Evolutionary conservation across 1,140 invertebrate species (phyloP).

Genomic region (Drosophila melanica): DNA sequence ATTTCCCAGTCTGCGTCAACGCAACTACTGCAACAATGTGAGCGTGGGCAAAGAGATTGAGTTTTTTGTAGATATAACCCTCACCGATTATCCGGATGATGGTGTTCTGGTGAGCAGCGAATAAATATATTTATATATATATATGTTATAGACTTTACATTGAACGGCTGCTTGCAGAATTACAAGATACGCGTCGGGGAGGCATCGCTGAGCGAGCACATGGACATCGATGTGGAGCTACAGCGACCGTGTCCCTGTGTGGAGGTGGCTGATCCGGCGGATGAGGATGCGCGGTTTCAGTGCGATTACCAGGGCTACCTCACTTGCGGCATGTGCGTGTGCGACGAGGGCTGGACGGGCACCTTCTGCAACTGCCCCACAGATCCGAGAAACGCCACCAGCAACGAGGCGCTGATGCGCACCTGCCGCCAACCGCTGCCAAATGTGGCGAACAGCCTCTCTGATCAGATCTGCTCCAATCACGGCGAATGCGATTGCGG

Average conservation of each 20-base stretch:
- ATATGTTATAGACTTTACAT: background rate
- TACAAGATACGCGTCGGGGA: slow-evolving; percentile 74
- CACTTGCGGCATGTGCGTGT: slow-evolving; percentile 86
- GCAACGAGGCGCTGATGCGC: slow-evolving; percentile 82
- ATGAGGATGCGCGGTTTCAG: slow-evolving; percentile 52
- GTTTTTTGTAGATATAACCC: slow-evolving; percentile 86
- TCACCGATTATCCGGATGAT: slow-evolving; percentile 85
- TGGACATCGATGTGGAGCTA: slow-evolving; percentile 77
- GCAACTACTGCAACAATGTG: slow-evolving; percentile 85
- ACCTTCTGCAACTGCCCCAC: slow-evolving; percentile 84
- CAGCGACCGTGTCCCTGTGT: slow-evolving; percentile 75
- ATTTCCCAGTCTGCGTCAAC: slow-evolving; percentile 68
- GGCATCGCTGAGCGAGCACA: slow-evolving; percentile 80
- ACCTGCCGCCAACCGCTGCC: slow-evolving; percentile 81
- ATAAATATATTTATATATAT: background rate
- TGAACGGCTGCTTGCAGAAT: slow-evolving; percentile 18
- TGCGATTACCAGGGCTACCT: slow-evolving; percentile 84
- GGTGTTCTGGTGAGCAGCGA: slow-evolving; percentile 77
- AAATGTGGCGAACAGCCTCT: slow-evolving; percentile 36
- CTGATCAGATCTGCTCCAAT: slow-evolving; percentile 60
- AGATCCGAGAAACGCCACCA: slow-evolving; percentile 83
- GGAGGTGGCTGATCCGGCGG: slow-evolving; percentile 42
- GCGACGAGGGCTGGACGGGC: slow-evolving; percentile 86
- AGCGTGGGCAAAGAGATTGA: slow-evolving; percentile 85
- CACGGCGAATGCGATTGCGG: slow-evolving; percentile 86